A percentile compares a stretch with the other conserved stretches of the same genome.
These are phyloP conservation scores for Melinaea menophilus DNA, from an alignment of 2,888 invertebrate species.

Conservation along the genomic window DNA sequence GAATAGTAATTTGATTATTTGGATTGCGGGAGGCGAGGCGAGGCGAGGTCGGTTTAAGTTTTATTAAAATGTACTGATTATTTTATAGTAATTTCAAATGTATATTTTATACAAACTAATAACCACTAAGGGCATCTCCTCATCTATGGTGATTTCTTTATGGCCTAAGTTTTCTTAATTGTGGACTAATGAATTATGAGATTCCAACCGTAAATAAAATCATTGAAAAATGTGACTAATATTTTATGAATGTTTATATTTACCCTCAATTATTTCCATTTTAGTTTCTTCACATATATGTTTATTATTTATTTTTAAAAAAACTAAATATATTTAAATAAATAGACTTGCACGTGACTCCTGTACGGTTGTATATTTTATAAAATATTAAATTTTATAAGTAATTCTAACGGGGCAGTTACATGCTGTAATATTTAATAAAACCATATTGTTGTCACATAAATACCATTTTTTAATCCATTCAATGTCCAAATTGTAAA, in stretches of 20 bases:
- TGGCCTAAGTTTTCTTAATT: slow-evolving; percentile 25
- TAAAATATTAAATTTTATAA: too few species aligned
- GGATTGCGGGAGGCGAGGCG: slow-evolving; percentile 45
- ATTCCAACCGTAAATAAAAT: background rate
- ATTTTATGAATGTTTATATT: background rate
- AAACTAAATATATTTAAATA: too few species aligned
- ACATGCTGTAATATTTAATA: too few species aligned
- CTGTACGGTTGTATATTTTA: too few species aligned
- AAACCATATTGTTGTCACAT: too few species aligned
- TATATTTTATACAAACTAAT: slow-evolving; percentile 62
- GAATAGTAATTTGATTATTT: slow-evolving; percentile 51
- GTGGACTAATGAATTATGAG: background rate
- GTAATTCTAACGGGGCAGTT: too few species aligned
- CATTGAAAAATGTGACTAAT: background rate
- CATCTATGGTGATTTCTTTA: slow-evolving; percentile 59
- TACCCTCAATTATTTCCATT: background rate
- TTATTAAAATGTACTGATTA: slow-evolving; percentile 76
- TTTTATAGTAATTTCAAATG: slow-evolving; percentile 65
- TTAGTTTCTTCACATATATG: background rate
- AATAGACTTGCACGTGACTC: too few species aligned
- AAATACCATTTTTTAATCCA: too few species aligned
- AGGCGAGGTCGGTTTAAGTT: slow-evolving; percentile 57
- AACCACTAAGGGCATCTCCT: slow-evolving; percentile 61
- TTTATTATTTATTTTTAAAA: background rate
- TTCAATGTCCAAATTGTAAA: slow-evolving; percentile 1